Conservation (phyloP, 1,140 invertebrate genomes). For the Thaumatotibia leucotreta region DNA sequence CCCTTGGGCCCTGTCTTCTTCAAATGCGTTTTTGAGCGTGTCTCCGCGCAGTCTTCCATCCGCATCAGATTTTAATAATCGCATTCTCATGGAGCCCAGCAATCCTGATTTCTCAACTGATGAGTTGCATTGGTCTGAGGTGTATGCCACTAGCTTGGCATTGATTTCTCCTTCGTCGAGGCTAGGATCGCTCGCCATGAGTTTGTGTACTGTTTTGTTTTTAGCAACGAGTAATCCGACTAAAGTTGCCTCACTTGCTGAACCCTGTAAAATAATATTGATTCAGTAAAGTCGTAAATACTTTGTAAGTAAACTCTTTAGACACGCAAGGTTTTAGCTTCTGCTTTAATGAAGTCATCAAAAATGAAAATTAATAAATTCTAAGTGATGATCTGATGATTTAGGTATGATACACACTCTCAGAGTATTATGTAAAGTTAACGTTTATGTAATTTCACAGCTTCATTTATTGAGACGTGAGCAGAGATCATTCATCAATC, state of each 20-base stretch:
- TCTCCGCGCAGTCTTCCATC: slow-evolving; percentile 85
- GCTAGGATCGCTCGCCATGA: slow-evolving; percentile 78
- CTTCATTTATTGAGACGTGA: too few species aligned
- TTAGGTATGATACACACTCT: too few species aligned
- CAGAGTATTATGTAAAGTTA: too few species aligned
- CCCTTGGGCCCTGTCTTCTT: slow-evolving; percentile 84
- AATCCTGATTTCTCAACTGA: slow-evolving; percentile 93
- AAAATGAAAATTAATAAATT: too few species aligned
- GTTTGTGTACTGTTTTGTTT: slow-evolving; percentile 81
- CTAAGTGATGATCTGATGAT: too few species aligned
- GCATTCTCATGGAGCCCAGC: slow-evolving; percentile 88
- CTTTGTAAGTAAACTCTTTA: too few species aligned
- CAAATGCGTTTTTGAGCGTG: slow-evolving; percentile 85
- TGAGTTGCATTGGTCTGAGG: slow-evolving; percentile 93
- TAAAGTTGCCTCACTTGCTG: slow-evolving; percentile 93
- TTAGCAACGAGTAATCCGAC: slow-evolving; percentile 90
- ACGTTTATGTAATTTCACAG: too few species aligned
- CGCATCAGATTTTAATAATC: slow-evolving; percentile 85
- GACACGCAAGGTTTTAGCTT: too few species aligned
- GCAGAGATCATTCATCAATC: too few species aligned
- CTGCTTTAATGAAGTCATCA: too few species aligned
- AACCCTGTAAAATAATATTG: slow-evolving; percentile 80
- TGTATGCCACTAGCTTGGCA: slow-evolving; percentile 89
- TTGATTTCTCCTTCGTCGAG: slow-evolving; percentile 81
- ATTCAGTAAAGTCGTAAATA: background rate